These are phyloP conservation scores for Drosophila mulleri DNA, from an alignment of 2,888 invertebrate species.

Conservation along the genomic window DNA sequence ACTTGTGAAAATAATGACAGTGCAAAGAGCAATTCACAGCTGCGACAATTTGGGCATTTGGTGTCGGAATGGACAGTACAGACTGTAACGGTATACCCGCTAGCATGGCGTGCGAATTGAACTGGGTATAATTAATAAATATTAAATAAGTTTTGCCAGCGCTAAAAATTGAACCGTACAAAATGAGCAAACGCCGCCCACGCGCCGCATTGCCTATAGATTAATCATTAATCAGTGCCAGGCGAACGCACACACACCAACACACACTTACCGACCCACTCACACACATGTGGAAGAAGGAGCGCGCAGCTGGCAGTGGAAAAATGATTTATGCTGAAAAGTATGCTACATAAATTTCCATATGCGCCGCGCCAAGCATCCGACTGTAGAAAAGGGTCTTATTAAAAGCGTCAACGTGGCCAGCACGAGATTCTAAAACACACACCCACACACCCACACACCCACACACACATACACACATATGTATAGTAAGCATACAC, in stretches of 20 bases:
- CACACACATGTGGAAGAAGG: neutral
- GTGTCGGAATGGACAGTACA: too few species aligned
- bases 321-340: constrained; percentile 66
- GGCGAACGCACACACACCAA: constrained; percentile 12
- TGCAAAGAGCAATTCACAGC: constrained; percentile 39
- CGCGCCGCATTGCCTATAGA: constrained; percentile 58
- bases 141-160: constrained; percentile 57
- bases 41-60: constrained; percentile 29
- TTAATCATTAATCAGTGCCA: constrained; percentile 63
- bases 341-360: constrained; percentile 64
- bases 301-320: constrained; percentile 44
- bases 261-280: constrained; percentile 3
- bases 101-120: neutral
- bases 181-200: constrained; percentile 41
- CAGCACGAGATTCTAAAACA: constrained; percentile 16
- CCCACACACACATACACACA: constrained; percentile 13
- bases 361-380: constrained; percentile 41
- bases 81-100: constrained; percentile 21
- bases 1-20: constrained; percentile 23
- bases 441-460: constrained; percentile 10
- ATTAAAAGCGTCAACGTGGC: constrained; percentile 58
- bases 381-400: constrained; percentile 49
- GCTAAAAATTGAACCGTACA: constrained; percentile 52
- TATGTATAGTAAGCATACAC: neutral
- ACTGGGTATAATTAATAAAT: constrained; percentile 62